Evolutionary conservation across 92 coral and sea anemone genomes (phyloP), one percentile per base, ranked within the genome.

Genomic region (Actinernus sp.): DNA sequence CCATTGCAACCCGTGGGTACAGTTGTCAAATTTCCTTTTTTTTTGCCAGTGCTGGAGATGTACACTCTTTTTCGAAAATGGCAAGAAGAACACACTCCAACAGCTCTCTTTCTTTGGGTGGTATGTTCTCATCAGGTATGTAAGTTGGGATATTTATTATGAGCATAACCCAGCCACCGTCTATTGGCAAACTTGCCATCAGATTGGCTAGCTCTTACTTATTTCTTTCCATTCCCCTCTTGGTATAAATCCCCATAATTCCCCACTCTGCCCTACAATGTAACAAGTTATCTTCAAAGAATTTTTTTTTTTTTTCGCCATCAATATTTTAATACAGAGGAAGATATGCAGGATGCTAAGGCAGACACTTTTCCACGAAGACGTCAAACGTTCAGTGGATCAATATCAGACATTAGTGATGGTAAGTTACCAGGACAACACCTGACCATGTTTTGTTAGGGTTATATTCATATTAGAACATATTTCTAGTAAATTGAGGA

Each of bases 351-450:
- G 30, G 97, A 95, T 31, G 74, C 86, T 55, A 95, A 95, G 73
- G 99, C 99, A 9, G 93, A 89, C 21, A 95, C 99, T 0, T 95
- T 90, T 58, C 99, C 99, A 32, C 61, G 97, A 61, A 86, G 99
- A 65, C 80, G 92, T 41, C 99, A 95, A 64, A 95, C 99, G 0
- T 87, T 95, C 21, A 87, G 96, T 62, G 77, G 91, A 49, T 81
- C 93, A 26, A 91, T 87, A 68, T 71, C 87, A 4, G 99, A 91
- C 31, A 84, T 83, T 63, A 82, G 79, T 46, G 89, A 91, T 54
- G 99, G 97, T 88, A 79, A 16, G 83, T 65, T 7, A 22, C 3
- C 45, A 19, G 41, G 41, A 34, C 6, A 34, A 14, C 8, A 34
- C 41, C n/a, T n/a, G n/a, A n/a, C n/a, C n/a, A n/a, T n/a, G n/a